Conservation (phyloP, 30 jellyfish, hydroid and myxozoan species). For the Phacellophora camtschatica region DNA sequence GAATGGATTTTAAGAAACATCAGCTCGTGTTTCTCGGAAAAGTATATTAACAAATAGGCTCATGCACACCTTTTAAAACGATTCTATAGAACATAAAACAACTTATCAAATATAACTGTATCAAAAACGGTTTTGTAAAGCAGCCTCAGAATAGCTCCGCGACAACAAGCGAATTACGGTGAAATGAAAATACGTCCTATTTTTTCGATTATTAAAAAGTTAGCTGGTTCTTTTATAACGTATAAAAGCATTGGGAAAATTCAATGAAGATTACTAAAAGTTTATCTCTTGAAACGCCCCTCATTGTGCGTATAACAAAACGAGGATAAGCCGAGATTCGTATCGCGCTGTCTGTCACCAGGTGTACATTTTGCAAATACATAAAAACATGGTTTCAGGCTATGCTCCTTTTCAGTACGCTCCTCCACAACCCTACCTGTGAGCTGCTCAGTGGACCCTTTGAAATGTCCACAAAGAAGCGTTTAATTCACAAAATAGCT, state of each 20-base stretch:
- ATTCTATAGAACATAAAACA: background rate
- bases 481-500: no score
- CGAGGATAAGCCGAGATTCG: slow-evolving; percentile 4
- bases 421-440: background rate
- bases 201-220: background rate
- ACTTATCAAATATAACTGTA: background rate
- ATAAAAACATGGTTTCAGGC: background rate
- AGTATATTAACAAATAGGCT: background rate
- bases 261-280: background rate
- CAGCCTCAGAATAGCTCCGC: background rate
- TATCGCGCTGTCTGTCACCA: slow-evolving; percentile 22
- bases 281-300: slow-evolving; percentile 21
- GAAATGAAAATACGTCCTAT: background rate
- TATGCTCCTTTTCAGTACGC: background rate
- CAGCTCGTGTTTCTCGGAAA: slow-evolving; percentile 4
- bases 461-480: no score
- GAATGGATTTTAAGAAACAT: background rate
- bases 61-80: background rate
- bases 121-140: background rate
- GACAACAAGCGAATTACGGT: slow-evolving; percentile 1
- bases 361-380: background rate
- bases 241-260: background rate
- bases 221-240: background rate
- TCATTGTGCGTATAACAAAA: background rate
- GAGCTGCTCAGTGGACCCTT: no score